Evolutionary conservation across 2,797 vertebrate species (phyloP).

Genomic region (Sphenodon punctatus): DNA sequence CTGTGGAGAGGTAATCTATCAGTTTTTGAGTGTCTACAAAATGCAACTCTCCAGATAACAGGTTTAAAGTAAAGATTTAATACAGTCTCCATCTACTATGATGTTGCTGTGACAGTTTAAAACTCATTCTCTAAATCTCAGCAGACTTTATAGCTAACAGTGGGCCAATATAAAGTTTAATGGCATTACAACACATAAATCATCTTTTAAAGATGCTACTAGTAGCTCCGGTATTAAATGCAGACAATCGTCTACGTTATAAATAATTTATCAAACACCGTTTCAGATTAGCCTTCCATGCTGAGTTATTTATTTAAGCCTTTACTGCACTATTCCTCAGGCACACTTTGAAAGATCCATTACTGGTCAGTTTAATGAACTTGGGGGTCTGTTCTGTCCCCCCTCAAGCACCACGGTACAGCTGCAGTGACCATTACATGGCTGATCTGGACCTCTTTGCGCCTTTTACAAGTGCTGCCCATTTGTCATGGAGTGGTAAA

Average conservation of each 20-base stretch:
- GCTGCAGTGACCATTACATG: constrained; percentile 90
- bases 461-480: constrained; percentile 80
- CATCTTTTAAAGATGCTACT: constrained; percentile 98
- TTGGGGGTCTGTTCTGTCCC: constrained; percentile 75
- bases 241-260: constrained; percentile 92
- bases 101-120: constrained; percentile 91
- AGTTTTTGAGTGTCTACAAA: constrained; percentile 88
- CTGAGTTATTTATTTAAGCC: constrained; percentile 92
- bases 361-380: constrained; percentile 93
- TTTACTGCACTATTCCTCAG: constrained; percentile 89
- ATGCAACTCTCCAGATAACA: constrained; percentile 90
- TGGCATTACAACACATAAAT: constrained; percentile 96
- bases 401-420: constrained; percentile 81
- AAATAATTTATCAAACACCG: constrained; percentile 98
- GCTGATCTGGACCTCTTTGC: constrained; percentile 74
- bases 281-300: constrained; percentile 80
- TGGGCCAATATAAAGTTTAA: constrained; percentile 94
- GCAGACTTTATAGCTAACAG: constrained; percentile 89
- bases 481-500: constrained; percentile 92
- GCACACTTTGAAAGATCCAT: constrained; percentile 84
- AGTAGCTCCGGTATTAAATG: constrained; percentile 96
- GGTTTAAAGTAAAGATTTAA: constrained; percentile 92
- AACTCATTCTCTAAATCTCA: constrained; percentile 94
- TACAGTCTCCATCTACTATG: constrained; percentile 80
- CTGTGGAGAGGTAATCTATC: constrained; percentile 85